phyloP scores from a whole-genome alignment of 2,113 vertebrate species.

The Philantomba maxwellii region DNA sequence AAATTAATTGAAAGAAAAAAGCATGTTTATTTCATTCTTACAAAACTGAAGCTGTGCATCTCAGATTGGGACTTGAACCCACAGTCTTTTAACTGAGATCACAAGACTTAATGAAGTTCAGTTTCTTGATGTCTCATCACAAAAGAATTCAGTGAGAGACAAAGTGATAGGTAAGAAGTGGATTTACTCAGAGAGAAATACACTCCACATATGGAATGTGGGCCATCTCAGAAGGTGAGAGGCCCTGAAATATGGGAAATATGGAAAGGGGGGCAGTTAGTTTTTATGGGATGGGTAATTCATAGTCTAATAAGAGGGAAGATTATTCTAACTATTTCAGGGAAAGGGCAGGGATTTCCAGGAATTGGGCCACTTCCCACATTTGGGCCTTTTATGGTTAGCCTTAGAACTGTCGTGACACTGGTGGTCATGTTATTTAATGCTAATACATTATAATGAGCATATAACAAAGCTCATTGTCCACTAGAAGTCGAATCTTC shows the following conservation, averaged over 20 bases:
- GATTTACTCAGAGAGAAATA: background rate
- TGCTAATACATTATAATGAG: background rate
- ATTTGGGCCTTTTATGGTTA: background rate
- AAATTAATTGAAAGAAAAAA: background rate
- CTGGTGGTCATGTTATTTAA: background rate
- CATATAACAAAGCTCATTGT: background rate
- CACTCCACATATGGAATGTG: background rate
- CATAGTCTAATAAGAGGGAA: background rate
- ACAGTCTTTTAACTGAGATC: background rate
- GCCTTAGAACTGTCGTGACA: background rate
- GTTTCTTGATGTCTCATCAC: background rate
- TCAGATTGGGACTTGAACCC: background rate
- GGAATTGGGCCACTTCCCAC: background rate
- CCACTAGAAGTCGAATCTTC: background rate
- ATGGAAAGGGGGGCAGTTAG: background rate
- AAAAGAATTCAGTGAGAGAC: background rate
- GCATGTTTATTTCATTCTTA: background rate
- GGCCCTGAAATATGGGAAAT: background rate
- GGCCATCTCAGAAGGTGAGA: background rate
- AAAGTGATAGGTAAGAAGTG: background rate
- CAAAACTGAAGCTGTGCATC: background rate
- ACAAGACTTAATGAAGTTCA: background rate
- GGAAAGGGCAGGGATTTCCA: background rate
- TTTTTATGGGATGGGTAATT: background rate
- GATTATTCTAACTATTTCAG: background rate